phyloP scores from a whole-genome alignment of 2,888 invertebrate genomes.

The Orgyia antiqua region DNA sequence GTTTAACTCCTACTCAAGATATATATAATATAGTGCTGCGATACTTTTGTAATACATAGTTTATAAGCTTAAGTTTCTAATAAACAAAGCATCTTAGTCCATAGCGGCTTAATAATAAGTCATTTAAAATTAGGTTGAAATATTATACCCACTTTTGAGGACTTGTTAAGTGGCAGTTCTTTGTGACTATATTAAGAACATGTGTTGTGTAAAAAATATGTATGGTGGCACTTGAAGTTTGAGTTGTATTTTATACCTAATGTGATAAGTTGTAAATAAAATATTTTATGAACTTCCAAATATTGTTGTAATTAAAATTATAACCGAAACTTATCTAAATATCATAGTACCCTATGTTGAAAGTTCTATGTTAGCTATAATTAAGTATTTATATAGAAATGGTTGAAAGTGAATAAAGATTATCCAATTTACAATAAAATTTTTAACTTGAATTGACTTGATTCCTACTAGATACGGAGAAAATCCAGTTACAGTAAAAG shows the following conservation, averaged over 20 bases:
- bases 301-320: not conserved
- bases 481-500: not conserved
- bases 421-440: too few species aligned
- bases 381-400: not conserved
- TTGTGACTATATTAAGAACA: conserved; percentile 1
- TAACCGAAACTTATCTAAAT: not conserved
- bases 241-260: not conserved
- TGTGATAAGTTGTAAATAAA: not conserved
- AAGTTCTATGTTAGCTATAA: not conserved
- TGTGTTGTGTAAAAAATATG: conserved; percentile 1
- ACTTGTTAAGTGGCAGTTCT: not conserved
- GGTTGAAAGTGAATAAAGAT: too few species aligned
- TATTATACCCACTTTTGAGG: conserved; percentile 1
- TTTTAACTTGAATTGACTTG: too few species aligned
- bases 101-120: not conserved
- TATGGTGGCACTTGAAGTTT: not conserved
- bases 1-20: not conserved
- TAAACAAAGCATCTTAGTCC: conserved; percentile 1
- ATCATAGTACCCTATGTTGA: not conserved
- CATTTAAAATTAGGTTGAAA: conserved; percentile 1
- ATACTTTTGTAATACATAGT: not conserved
- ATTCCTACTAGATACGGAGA: too few species aligned
- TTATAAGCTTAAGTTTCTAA: not conserved
- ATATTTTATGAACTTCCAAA: not conserved
- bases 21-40: conserved; percentile 1